Percentiles rank a stretch among this genome's conserved stretches.
phyloP scores from a whole-genome alignment of 2,797 vertebrate genomes.

The Chaunax sp. region DNA sequence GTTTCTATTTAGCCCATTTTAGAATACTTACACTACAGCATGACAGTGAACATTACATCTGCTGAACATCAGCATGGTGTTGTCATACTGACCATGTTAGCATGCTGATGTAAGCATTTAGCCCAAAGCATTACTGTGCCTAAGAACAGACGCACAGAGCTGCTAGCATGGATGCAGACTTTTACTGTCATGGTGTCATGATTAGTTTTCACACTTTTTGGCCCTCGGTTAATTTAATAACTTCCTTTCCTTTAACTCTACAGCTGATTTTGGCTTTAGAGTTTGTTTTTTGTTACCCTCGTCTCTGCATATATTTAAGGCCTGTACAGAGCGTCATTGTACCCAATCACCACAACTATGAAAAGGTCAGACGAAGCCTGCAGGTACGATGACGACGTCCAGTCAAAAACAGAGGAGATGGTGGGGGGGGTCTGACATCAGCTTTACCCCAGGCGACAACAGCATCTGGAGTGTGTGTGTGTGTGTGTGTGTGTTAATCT shows the following conservation, averaged over 20 bases:
- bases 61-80: too few species aligned
- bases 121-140: not conserved
- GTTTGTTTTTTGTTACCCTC: too few species aligned
- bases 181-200: not conserved
- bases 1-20: too few species aligned
- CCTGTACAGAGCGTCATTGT: conserved; percentile 12
- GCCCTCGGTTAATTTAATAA: not conserved
- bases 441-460: conserved; percentile 61
- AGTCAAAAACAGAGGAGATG: conserved; percentile 27
- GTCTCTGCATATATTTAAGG: conserved; percentile 9
- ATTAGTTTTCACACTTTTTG: not conserved
- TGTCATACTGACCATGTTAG: not conserved
- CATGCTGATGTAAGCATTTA: not conserved
- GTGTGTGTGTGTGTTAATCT: conserved; percentile 59
- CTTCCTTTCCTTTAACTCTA: too few species aligned
- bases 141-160: not conserved
- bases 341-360: not conserved
- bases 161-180: not conserved
- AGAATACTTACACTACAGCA: too few species aligned
- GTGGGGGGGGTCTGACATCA: conserved; percentile 32
- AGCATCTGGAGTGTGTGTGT: conserved; percentile 64
- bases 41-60: too few species aligned
- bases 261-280: too few species aligned
- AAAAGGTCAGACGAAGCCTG: conserved; percentile 52
- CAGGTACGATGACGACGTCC: conserved; percentile 50